A percentile compares a stretch with the other conserved stretches of the same genome.
These are phyloP conservation scores for Papilio aristodemus DNA, from an alignment of 1,140 invertebrate genomes.

Conservation along the genomic window DNA sequence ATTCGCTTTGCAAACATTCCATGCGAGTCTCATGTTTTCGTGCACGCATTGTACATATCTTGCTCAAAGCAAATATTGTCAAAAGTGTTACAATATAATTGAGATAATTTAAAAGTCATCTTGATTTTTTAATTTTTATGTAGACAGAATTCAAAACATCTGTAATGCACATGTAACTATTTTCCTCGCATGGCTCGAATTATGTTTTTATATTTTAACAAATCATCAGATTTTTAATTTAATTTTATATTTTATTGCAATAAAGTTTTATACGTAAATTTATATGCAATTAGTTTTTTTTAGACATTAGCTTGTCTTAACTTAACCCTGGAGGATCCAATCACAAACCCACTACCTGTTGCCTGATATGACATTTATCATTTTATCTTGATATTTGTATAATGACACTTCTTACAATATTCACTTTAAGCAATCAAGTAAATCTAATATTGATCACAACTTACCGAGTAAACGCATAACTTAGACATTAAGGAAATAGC, in stretches of 20 bases:
- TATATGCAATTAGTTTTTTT: no score
- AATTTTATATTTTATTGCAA: no score
- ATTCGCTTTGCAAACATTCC: no score
- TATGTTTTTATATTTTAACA: no score
- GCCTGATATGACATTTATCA: neutral
- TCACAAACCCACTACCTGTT: no score
- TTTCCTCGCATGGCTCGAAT: no score
- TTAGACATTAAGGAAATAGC: neutral
- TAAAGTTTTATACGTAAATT: no score
- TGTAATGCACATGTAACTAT: no score
- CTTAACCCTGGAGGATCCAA: no score
- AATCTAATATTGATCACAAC: conserved; percentile 42
- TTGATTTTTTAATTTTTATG: neutral
- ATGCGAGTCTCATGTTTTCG: neutral
- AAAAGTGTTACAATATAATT: neutral
- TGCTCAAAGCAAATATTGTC: neutral
- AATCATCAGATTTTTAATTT: no score
- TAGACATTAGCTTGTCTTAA: no score
- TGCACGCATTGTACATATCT: neutral
- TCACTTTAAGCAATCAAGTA: conserved; percentile 33
- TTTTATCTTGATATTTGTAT: neutral
- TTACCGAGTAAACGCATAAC: conserved; percentile 33
- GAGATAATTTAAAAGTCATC: neutral
- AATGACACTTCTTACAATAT: neutral
- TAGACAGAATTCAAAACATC: no score